Evolutionary conservation across 1,140 invertebrate species (phyloP), one percentile per base, ranked within the genome.

Genomic region (Meloidogyne chitwoodi): DNA sequence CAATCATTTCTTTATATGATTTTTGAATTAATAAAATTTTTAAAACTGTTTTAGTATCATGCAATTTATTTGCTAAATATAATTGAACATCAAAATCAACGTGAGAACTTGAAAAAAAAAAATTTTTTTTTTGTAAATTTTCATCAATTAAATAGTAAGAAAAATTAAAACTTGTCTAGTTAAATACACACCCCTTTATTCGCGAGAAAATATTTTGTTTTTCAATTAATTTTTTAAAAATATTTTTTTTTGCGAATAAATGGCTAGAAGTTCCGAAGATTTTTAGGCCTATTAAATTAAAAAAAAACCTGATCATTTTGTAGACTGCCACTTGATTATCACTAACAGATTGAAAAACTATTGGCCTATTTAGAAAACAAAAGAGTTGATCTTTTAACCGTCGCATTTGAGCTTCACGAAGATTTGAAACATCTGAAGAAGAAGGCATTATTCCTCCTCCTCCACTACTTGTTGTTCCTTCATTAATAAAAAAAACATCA

Each of bases 81-180:
- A 81, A 41, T 62, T 81, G 81, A 26, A 81, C 80, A n/a, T 81
- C 77, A 61, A 81, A 81, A 26, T 81, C 80, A 5, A 77, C 73
- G 64, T 81, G 80, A 6, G 74, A 68, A 26, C 72, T 73, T 61
- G 12, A 69, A 14, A 16, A 1, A 11, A 69, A 62, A 31, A 26
- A 27, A 26, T 22, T n/a, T 26, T 14, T 31, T 69, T 69, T 31
- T 2, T 31, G 6, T 31, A 31, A 31, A n/a, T n/a, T n/a, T n/a
- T n/a, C n/a, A n/a, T n/a, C n/a, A n/a, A n/a, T n/a, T n/a, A n/a
- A n/a, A n/a, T n/a, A n/a, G n/a, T n/a, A n/a, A n/a, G n/a, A n/a
- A n/a, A n/a, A n/a, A n/a, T n/a, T n/a, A n/a, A n/a, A n/a, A n/a
- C n/a, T n/a, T n/a, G n/a, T n/a, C n/a, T n/a, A n/a, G n/a, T n/a